A percentile compares a stretch with the other conserved stretches of the same genome.
Conservation (phyloP, 2,797 vertebrate species). For the Psittacula derbiana region DNA sequence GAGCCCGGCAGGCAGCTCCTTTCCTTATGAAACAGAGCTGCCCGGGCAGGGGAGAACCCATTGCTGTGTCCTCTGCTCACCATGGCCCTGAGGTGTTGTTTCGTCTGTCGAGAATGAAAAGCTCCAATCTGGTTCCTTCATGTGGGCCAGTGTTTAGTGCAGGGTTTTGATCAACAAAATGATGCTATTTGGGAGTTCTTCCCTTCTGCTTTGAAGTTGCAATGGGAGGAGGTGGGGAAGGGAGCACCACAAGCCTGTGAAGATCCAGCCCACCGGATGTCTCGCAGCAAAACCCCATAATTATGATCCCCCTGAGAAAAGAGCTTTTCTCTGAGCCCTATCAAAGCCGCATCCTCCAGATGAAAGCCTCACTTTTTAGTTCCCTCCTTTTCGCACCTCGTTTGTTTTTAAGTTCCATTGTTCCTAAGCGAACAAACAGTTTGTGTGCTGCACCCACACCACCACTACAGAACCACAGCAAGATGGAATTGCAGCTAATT, state of each 20-base stretch:
- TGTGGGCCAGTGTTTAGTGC: not conserved
- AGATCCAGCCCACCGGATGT: not conserved
- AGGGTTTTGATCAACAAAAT: constrained; percentile 32
- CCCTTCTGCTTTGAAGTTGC: not conserved
- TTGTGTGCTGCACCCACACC: not conserved
- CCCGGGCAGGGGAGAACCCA: not conserved
- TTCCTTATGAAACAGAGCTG: not conserved
- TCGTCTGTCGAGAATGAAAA: not conserved
- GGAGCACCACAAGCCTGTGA: constrained; percentile 1
- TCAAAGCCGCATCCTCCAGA: constrained; percentile 44
- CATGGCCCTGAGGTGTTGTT: not conserved
- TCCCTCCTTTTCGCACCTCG: constrained; percentile 36
- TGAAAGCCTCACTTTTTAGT: constrained; percentile 49
- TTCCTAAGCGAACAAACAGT: constrained; percentile 38
- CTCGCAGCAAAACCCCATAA: not conserved
- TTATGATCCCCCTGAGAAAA: constrained; percentile 47
- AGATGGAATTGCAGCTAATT: constrained; percentile 60
- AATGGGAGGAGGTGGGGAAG: not conserved
- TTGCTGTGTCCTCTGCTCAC: not conserved
- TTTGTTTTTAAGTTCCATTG: constrained; percentile 25
- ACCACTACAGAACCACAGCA: not conserved
- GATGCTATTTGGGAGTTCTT: not conserved
- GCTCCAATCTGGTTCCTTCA: not conserved
- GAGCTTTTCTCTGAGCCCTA: constrained; percentile 22
- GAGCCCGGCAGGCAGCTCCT: constrained; percentile 11